These are phyloP conservation scores for Unio delphinus DNA, from an alignment of 2,888 invertebrate species.

Conservation along the genomic window DNA sequence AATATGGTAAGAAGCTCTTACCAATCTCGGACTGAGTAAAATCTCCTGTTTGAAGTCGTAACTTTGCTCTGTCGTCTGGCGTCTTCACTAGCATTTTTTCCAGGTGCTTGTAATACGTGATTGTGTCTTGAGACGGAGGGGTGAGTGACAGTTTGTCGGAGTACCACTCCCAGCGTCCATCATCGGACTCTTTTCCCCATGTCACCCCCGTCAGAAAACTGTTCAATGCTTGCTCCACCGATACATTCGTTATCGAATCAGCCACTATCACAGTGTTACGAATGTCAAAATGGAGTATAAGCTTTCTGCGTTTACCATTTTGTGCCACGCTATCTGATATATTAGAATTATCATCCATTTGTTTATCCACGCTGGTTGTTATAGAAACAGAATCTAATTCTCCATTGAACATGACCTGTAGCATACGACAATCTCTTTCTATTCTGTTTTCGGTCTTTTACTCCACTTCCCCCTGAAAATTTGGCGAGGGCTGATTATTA, in stretches of 20 bases:
- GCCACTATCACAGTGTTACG: slow-evolving; percentile 70
- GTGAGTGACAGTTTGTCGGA: slow-evolving; percentile 58
- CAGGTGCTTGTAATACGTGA: slow-evolving; percentile 67
- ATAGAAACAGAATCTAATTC: too few relatives aligned
- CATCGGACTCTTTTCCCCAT: slow-evolving; percentile 61
- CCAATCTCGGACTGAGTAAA: slow-evolving; percentile 64
- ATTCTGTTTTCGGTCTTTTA: too few relatives aligned
- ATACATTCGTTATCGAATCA: slow-evolving; percentile 65
- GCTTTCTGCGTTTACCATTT: slow-evolving; percentile 52
- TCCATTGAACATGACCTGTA: too few relatives aligned
- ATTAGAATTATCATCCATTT: too few relatives aligned
- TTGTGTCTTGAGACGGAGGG: slow-evolving; percentile 48
- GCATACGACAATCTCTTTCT: too few relatives aligned
- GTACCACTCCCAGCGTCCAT: slow-evolving; percentile 63
- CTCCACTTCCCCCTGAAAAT: too few relatives aligned
- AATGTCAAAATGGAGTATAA: slow-evolving; percentile 69
- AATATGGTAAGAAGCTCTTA: slow-evolving; percentile 53
- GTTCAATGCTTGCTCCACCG: slow-evolving; percentile 69
- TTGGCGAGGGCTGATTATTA: too few relatives aligned
- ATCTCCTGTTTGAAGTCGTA: slow-evolving; percentile 65
- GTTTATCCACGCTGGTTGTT: too few relatives aligned
- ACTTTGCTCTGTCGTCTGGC: slow-evolving; percentile 58
- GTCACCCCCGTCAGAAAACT: slow-evolving; percentile 69
- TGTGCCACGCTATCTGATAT: too few relatives aligned
- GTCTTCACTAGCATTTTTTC: slow-evolving; percentile 62